Evolutionary conservation across 2,113 vertebrate genomes (phyloP), one percentile per base, ranked within the genome.

Genomic region (Chamaea fasciata): DNA sequence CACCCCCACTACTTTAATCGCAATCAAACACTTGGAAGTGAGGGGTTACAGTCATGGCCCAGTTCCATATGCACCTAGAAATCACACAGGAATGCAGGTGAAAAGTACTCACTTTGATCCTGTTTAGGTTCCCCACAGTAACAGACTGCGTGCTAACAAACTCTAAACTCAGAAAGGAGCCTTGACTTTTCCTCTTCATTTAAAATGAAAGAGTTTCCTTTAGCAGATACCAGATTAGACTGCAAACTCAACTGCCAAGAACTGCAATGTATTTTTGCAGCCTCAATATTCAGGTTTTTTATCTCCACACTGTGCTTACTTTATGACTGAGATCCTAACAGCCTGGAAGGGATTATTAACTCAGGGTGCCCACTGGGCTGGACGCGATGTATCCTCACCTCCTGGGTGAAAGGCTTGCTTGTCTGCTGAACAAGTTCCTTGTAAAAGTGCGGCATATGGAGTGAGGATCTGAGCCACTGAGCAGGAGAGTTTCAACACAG

Each of bases 1-100:
- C 0, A 0, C 2, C 16, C 14, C 5, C 21, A 31, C 0, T 35
- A 79, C 15, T 87, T 86, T 28, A 76, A 63, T 10, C 55, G 18
- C n/a, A 75, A 18, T 57, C 42, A 65, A 87, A 84, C 52, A 42
- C 11, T 73, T 78, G 11, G 7, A 85, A 79, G 19, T 44, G 50
- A 88, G 11, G 14, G 30, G 35, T 74, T 41, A 78, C 0, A 0
- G 75, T 68, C 35, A 85, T 4, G 5, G n/a, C 18, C 12, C 39
- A 71, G 42, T n/a, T 39, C 42, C 13, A 44, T 1, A 24, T 8
- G 9, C 11, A 62, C 10, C 26, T 41, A 81, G 37, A 30, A 94
- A 81, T 57, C 22, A 57, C 41, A 52, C 2, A 23, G 2, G 13
- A n/a, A 77, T 23, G 26, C 30, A 79, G 64, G 23, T 21, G 23